phyloP scores from a whole-genome alignment of 2,888 invertebrate species.

The Rotaria socialis region DNA sequence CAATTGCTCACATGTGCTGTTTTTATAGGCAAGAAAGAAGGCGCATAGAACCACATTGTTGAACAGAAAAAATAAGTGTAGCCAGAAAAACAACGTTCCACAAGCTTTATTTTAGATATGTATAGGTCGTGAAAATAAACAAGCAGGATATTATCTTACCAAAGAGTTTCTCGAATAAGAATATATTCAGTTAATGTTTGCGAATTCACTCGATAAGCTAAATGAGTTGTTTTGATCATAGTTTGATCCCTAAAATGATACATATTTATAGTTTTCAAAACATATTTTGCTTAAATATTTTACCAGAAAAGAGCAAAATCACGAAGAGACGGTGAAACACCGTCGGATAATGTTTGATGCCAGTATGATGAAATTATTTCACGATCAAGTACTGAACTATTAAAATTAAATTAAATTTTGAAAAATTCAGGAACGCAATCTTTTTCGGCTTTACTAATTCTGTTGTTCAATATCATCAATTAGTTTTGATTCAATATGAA shows the following conservation, averaged over 20 bases:
- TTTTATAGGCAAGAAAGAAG: no score
- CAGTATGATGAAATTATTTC: not conserved
- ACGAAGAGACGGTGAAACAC: not conserved
- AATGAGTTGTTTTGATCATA: conserved; percentile 23
- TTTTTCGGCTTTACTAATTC: not conserved
- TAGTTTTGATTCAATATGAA: not conserved
- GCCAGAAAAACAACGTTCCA: no score
- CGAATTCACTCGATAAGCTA: conserved; percentile 4
- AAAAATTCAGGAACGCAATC: no score
- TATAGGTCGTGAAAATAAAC: no score
- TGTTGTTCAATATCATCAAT: conserved; percentile 12
- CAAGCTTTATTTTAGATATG: no score
- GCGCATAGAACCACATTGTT: no score
- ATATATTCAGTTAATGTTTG: conserved; percentile 24
- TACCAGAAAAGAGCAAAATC: conserved; percentile 31
- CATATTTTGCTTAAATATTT: not conserved
- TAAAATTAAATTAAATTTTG: not conserved
- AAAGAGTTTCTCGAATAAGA: conserved; percentile 31
- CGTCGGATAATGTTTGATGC: not conserved
- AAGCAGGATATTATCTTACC: not conserved
- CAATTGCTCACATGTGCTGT: no score
- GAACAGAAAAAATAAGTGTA: no score
- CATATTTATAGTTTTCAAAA: not conserved
- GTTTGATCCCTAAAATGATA: not conserved
- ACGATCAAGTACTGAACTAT: not conserved